phyloP scores from a whole-genome alignment of 2,888 invertebrate genomes.

The Clanis bilineata region DNA sequence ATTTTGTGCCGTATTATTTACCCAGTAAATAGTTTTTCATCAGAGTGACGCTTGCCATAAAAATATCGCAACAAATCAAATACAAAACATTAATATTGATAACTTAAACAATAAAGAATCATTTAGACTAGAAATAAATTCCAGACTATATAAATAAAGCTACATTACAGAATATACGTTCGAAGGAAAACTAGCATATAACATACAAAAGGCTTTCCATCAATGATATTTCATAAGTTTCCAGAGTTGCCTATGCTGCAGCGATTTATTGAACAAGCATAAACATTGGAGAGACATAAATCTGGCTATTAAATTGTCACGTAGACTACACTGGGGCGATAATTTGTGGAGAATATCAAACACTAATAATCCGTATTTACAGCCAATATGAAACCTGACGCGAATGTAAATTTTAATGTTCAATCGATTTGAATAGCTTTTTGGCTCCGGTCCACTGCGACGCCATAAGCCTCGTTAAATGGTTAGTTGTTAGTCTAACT shows the following conservation, averaged over 20 bases:
- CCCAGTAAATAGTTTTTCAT: neutral
- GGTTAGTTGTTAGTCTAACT: neutral
- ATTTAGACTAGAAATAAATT: neutral
- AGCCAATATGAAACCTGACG: neutral
- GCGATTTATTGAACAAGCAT: neutral
- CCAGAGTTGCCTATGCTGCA: neutral
- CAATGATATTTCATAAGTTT: no score
- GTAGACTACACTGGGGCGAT: neutral
- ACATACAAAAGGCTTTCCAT: neutral
- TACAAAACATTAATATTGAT: neutral
- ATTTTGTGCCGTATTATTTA: neutral
- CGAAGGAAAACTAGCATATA: neutral
- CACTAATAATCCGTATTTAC: neutral
- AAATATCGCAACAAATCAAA: neutral
- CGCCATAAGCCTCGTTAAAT: neutral
- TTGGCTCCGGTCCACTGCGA: neutral
- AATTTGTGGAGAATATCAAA: slow-evolving; percentile 12
- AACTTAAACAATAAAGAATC: neutral
- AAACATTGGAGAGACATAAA: neutral
- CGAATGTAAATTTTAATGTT: slow-evolving; percentile 1
- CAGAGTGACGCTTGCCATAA: neutral
- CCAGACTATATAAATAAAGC: neutral
- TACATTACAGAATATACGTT: neutral
- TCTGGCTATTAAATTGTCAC: slow-evolving; percentile 6
- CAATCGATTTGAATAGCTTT: slow-evolving; percentile 1